Percentiles rank a stretch among this genome's conserved stretches.
Evolutionary conservation across 2,797 vertebrate genomes (phyloP).

Genomic region (Gila robusta): DNA sequence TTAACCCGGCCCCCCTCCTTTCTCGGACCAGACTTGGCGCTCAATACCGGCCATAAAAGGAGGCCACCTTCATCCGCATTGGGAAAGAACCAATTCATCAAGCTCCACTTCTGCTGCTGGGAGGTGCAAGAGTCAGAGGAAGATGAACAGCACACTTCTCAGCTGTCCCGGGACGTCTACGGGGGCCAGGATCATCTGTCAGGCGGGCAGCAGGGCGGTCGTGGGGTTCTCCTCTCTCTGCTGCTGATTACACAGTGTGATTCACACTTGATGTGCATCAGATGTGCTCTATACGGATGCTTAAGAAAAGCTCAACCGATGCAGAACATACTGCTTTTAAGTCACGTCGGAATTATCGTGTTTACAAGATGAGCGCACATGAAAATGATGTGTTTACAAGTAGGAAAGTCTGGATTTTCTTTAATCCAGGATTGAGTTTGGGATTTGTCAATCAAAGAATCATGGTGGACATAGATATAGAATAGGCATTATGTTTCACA

Average conservation of each 20-base stretch:
- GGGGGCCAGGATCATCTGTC: slow-evolving; percentile 41
- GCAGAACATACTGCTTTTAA: not conserved
- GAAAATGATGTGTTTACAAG: not conserved
- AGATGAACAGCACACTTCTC: slow-evolving; percentile 41
- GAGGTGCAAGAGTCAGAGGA: slow-evolving; percentile 24
- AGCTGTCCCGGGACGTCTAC: slow-evolving; percentile 36
- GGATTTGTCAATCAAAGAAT: not conserved
- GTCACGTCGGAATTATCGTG: not conserved
- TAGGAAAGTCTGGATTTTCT: not conserved
- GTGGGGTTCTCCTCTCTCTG: slow-evolving; percentile 24
- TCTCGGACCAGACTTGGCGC: not conserved
- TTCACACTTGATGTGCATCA: slow-evolving; percentile 52
- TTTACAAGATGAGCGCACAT: not conserved
- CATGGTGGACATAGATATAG: not conserved
- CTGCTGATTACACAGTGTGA: slow-evolving; percentile 41
- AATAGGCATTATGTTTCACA: not conserved
- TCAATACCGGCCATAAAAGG: slow-evolving; percentile 38
- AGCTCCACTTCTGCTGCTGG: slow-evolving; percentile 16
- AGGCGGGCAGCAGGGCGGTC: slow-evolving; percentile 16
- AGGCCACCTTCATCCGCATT: slow-evolving; percentile 35
- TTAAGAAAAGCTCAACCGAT: not conserved
- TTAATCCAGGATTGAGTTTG: too few species aligned
- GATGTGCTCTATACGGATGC: slow-evolving; percentile 10
- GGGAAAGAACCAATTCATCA: slow-evolving; percentile 55
- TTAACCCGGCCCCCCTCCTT: slow-evolving; percentile 30